Conservation (phyloP, 2,888 invertebrate genomes). For the Zaprionus bogoriensis region DNA sequence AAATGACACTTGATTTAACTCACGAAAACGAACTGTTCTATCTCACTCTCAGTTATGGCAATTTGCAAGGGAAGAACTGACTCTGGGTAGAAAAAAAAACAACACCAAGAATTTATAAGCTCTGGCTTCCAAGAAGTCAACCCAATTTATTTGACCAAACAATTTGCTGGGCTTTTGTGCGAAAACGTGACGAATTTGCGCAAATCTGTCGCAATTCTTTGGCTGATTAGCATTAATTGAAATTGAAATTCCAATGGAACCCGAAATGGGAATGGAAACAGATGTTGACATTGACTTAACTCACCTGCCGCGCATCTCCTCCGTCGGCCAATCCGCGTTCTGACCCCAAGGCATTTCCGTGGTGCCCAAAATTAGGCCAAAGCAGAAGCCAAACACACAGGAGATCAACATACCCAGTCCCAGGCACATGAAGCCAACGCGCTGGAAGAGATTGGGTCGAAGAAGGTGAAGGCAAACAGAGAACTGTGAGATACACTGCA, state of each 20-base stretch:
- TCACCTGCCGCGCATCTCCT: slow-evolving; percentile 90
- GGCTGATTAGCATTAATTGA: slow-evolving; percentile 48
- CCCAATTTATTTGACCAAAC: background rate
- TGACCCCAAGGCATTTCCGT: slow-evolving; percentile 90
- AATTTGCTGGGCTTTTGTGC: slow-evolving; percentile 17
- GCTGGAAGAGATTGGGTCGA: slow-evolving; percentile 81
- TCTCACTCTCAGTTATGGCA: background rate
- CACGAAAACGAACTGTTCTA: background rate
- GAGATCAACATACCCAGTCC: slow-evolving; percentile 89
- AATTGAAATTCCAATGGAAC: no score
- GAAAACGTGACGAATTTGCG: slow-evolving; percentile 36
- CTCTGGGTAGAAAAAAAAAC: no score
- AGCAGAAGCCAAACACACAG: slow-evolving; percentile 90
- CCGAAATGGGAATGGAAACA: slow-evolving; percentile 37
- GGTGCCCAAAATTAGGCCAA: slow-evolving; percentile 89
- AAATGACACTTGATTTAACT: background rate
- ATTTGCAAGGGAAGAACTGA: background rate
- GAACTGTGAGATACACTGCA: background rate
- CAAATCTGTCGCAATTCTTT: slow-evolving; percentile 45
- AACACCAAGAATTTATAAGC: no score
- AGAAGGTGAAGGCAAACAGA: background rate
- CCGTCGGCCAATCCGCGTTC: slow-evolving; percentile 89
- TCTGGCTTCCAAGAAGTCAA: background rate
- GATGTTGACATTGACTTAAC: slow-evolving; percentile 9
- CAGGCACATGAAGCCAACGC: slow-evolving; percentile 88